A percentile compares a stretch with the other conserved stretches of the same genome.
phyloP scores from a whole-genome alignment of 1,140 invertebrate genomes.

The honey bee (Apis mellifera) region DNA sequence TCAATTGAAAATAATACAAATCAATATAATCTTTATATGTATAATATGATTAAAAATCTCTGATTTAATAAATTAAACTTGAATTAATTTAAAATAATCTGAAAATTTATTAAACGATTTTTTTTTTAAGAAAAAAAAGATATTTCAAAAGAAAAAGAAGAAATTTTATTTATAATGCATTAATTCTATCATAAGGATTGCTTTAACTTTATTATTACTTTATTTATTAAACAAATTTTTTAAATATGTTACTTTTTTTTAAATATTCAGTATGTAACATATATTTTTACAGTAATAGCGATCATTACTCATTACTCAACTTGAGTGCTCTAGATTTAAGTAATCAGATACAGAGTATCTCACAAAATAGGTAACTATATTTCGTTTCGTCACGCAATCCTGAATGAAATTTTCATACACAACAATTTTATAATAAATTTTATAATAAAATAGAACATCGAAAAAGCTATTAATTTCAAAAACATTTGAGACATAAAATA shows the following conservation, averaged over 20 bases:
- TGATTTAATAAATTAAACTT: too few relatives aligned
- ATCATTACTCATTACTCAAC: not conserved
- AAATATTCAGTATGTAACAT: not conserved
- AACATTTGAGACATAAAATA: not conserved
- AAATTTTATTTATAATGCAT: not conserved
- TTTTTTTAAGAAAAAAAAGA: too few relatives aligned
- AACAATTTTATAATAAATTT: constrained; percentile 4
- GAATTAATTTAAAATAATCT: too few relatives aligned
- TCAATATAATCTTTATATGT: too few relatives aligned
- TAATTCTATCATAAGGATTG: not conserved
- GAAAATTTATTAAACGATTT: too few relatives aligned
- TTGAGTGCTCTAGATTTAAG: not conserved
- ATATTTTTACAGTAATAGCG: not conserved
- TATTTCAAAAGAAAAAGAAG: too few relatives aligned
- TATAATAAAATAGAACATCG: not conserved
- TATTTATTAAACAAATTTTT: too few relatives aligned
- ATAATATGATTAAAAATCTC: too few relatives aligned
- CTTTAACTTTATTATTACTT: too few relatives aligned
- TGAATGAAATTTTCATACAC: not conserved
- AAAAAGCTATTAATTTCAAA: not conserved
- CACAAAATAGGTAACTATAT: constrained; percentile 5
- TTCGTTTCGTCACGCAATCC: not conserved
- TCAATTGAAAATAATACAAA: too few relatives aligned
- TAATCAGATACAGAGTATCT: constrained; percentile 7
- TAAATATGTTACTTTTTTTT: not conserved